These are phyloP conservation scores for Semaprochilodus insignis DNA, from an alignment of 2,797 vertebrate genomes.

Conservation along the genomic window DNA sequence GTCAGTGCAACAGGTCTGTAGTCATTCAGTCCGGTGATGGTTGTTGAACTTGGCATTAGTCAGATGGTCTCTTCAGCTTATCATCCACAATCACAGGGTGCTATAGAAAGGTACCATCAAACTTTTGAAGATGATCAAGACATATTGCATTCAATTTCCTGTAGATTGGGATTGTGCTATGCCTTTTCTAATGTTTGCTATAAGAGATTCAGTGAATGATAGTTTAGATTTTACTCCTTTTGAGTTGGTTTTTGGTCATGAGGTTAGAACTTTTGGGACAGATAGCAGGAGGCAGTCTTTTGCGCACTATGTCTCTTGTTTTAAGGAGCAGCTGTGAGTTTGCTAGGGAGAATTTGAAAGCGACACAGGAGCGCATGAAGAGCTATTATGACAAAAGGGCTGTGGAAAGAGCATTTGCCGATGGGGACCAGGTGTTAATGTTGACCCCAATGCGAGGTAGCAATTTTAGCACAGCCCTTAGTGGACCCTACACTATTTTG, in stretches of 20 bases:
- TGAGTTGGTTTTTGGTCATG: too few relatives aligned
- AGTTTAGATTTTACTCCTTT: not conserved
- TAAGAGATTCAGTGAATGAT: not conserved
- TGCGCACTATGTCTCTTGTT: not conserved
- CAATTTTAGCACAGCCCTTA: not conserved
- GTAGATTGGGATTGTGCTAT: conserved; percentile 2
- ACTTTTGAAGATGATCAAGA: not conserved
- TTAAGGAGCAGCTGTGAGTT: too few relatives aligned
- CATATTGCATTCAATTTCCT: not conserved
- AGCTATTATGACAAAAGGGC: not conserved
- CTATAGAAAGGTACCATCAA: conserved; percentile 20
- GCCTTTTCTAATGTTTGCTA: conserved; percentile 3
- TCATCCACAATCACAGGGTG: conserved; percentile 13
- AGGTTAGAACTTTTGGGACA: not conserved
- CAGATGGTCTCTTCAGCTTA: not conserved
- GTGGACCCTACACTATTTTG: not conserved
- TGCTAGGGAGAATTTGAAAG: not conserved
- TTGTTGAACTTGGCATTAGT: too few relatives aligned
- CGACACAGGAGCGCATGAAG: not conserved
- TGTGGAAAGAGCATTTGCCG: not conserved
- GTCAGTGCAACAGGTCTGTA: too few relatives aligned
- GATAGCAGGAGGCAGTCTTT: not conserved
- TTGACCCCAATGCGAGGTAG: not conserved
- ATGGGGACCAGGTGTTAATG: not conserved
- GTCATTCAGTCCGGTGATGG: too few relatives aligned